A percentile compares a stretch with the other conserved stretches of the same genome.
phyloP scores from a whole-genome alignment of 1,140 invertebrate genomes.

The Aphaenogaster rudis region DNA sequence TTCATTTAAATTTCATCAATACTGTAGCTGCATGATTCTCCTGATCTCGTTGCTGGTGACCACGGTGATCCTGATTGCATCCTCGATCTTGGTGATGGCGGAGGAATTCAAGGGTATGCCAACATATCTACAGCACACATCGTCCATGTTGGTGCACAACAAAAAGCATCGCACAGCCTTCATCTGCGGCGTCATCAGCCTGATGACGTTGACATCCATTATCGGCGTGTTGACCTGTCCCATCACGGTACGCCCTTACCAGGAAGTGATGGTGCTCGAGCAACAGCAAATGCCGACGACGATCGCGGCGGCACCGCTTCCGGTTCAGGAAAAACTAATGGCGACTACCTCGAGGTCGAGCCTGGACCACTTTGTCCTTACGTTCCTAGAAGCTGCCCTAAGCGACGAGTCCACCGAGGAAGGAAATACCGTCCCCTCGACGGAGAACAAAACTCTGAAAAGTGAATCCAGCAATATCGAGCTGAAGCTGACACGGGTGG shows the following conservation, averaged over 20 bases:
- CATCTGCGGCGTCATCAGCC: slow-evolving; percentile 92
- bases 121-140: slow-evolving; percentile 90
- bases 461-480: slow-evolving; percentile 57
- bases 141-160: slow-evolving; percentile 91
- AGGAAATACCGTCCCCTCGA: slow-evolving; percentile 24
- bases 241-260: slow-evolving; percentile 52
- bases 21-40: slow-evolving; percentile 87
- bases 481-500: slow-evolving; percentile 64
- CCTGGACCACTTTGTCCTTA: slow-evolving; percentile 80
- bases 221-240: slow-evolving; percentile 83
- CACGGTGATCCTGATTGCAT: slow-evolving; percentile 90
- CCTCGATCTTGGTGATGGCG: slow-evolving; percentile 93
- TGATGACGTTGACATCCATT: slow-evolving; percentile 90
- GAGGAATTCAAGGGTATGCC: slow-evolving; percentile 93
- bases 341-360: slow-evolving; percentile 40
- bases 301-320: slow-evolving; percentile 4
- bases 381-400: slow-evolving; percentile 80
- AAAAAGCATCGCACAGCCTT: slow-evolving; percentile 91
- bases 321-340: slow-evolving; percentile 32
- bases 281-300: slow-evolving; percentile 28
- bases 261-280: slow-evolving; percentile 56
- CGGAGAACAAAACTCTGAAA: slow-evolving; percentile 46
- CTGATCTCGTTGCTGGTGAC: slow-evolving; percentile 89
- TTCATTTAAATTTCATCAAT: slow-evolving; percentile 32
- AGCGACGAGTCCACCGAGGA: slow-evolving; percentile 67